These are phyloP conservation scores for Lucinisca nassula DNA, from an alignment of 2,888 invertebrate species.

Conservation along the genomic window DNA sequence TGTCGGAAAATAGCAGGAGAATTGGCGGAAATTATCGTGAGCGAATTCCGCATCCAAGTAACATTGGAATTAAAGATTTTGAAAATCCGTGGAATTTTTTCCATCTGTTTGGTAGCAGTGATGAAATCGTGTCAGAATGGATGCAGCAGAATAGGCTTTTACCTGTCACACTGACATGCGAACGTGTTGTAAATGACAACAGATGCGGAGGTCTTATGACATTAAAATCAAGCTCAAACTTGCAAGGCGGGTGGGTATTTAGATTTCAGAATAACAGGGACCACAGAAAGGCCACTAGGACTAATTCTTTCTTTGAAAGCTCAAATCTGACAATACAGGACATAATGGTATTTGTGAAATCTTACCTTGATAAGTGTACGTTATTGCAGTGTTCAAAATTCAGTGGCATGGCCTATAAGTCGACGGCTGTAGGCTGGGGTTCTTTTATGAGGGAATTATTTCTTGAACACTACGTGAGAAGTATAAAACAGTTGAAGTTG, in stretches of 20 bases:
- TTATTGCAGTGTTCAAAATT: background rate
- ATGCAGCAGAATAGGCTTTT: background rate
- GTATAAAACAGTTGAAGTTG: background rate
- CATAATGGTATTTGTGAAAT: background rate
- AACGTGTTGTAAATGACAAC: background rate
- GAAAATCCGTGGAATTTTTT: slow-evolving; percentile 3
- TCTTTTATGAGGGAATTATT: slow-evolving; percentile 1
- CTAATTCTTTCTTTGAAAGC: background rate
- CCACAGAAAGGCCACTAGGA: background rate
- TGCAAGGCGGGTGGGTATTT: background rate
- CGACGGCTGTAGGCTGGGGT: background rate
- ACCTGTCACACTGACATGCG: background rate
- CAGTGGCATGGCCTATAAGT: background rate
- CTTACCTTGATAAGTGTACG: background rate
- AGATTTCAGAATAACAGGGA: background rate
- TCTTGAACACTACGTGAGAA: background rate
- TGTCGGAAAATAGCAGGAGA: background rate
- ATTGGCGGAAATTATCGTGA: background rate
- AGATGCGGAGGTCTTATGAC: background rate
- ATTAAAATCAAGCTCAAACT: background rate
- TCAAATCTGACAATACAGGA: background rate
- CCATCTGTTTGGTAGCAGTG: background rate
- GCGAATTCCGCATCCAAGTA: background rate
- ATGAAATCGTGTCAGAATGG: background rate
- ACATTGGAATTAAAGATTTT: background rate